A percentile compares a stretch with the other conserved stretches of the same genome.
Evolutionary conservation across 37 sponge, comb jelly and placozoan species (phyloP).

Genomic region (Oopsacas minuta): DNA sequence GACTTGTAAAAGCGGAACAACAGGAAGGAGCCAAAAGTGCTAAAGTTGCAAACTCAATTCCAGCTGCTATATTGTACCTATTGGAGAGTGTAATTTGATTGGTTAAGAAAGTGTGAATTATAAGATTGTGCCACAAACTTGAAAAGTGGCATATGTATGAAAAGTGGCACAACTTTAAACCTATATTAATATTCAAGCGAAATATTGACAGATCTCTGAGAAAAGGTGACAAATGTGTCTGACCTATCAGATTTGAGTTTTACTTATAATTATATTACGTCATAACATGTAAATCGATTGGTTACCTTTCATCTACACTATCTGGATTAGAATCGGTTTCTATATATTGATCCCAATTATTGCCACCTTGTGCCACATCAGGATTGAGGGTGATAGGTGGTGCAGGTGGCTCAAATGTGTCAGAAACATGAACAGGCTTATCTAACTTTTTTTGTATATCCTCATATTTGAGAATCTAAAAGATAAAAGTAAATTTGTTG

Average conservation of each 20-base stretch:
- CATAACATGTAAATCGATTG: not conserved
- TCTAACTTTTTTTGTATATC: not conserved
- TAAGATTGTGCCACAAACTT: no score
- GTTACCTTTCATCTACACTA: constrained; percentile 8
- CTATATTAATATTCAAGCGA: no score
- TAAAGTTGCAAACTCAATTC: not conserved
- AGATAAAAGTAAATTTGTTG: not conserved
- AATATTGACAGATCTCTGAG: no score
- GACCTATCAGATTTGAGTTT: not conserved
- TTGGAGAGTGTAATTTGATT: not conserved
- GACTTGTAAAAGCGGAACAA: not conserved
- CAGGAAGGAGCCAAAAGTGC: not conserved
- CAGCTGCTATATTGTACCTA: constrained; percentile 15
- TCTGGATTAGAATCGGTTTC: constrained; percentile 15
- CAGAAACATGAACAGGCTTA: not conserved
- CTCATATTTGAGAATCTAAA: constrained; percentile 2
- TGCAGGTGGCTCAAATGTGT: constrained; percentile 19
- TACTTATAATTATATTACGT: not conserved
- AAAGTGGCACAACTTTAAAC: no score
- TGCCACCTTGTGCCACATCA: not conserved
- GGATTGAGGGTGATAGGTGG: not conserved
- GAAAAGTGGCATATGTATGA: no score
- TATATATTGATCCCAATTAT: not conserved
- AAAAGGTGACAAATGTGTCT: no score
- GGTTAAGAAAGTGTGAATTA: not conserved